Conservation (phyloP, 2,113 vertebrate genomes). For the Phaetusa simplex region DNA sequence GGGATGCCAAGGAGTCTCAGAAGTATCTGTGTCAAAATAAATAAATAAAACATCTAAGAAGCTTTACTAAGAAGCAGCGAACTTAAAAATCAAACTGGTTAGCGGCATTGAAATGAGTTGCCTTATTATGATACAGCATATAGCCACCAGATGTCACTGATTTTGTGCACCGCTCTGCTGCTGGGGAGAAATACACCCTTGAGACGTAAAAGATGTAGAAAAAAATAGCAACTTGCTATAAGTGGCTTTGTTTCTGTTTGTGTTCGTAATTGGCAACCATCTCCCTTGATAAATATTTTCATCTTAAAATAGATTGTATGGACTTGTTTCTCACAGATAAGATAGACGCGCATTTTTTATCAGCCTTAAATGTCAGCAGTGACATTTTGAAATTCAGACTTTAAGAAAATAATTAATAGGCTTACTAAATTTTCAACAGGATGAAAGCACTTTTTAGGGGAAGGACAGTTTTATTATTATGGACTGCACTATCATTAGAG, state of each 20-base stretch:
- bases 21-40: not conserved
- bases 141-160: constrained; percentile 33
- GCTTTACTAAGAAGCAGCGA: not conserved
- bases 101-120: not conserved
- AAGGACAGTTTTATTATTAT: not conserved
- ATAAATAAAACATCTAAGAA: not conserved
- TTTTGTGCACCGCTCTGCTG: not conserved
- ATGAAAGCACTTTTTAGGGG: not conserved
- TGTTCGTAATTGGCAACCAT: not conserved
- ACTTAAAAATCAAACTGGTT: not conserved
- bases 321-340: not conserved
- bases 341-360: not conserved
- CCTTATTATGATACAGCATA: not conserved
- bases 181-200: not conserved
- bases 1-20: not conserved
- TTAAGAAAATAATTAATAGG: constrained; percentile 30
- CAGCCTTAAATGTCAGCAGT: constrained; percentile 35
- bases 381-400: not conserved
- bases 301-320: not conserved
- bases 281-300: not conserved
- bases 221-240: not conserved
- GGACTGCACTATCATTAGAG: not conserved
- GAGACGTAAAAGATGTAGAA: not conserved
- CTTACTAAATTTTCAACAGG: not conserved
- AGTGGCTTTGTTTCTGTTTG: not conserved